Conservation (phyloP, 2,797 vertebrate species). For the Chaetophractus vellerosus region DNA sequence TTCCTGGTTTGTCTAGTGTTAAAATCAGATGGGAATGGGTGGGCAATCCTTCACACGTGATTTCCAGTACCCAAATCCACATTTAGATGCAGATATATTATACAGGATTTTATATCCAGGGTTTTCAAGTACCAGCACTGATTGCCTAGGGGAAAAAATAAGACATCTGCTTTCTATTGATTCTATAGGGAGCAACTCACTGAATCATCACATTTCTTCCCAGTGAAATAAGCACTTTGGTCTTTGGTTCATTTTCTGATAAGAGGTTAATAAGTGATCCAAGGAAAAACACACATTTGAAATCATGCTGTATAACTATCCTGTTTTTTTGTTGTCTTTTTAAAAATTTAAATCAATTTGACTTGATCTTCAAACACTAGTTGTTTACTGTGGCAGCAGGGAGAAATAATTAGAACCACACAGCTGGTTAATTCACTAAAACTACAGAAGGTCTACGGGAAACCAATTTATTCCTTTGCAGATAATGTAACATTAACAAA, state of each 20-base stretch:
- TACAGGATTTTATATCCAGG: not conserved
- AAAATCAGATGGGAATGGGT: constrained; percentile 85
- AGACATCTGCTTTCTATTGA: constrained; percentile 89
- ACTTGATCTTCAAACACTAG: constrained; percentile 34
- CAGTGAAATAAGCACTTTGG: constrained; percentile 87
- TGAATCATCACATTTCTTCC: constrained; percentile 88
- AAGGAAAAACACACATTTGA: constrained; percentile 77
- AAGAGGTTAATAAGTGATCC: constrained; percentile 83
- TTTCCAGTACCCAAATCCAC: constrained; percentile 86
- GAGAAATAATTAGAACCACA: constrained; percentile 57
- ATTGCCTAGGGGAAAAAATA: constrained; percentile 72
- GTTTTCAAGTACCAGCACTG: constrained; percentile 82
- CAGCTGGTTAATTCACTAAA: constrained; percentile 23
- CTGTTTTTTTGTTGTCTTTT: constrained; percentile 59
- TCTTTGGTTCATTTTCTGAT: constrained; percentile 85
- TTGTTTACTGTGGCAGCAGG: constrained; percentile 68
- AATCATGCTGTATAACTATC: constrained; percentile 54
- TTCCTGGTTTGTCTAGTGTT: constrained; percentile 65
- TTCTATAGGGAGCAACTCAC: constrained; percentile 79
- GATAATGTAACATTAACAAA: constrained; percentile 66
- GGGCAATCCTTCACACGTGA: constrained; percentile 85
- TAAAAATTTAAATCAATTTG: constrained; percentile 66
- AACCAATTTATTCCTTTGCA: constrained; percentile 17
- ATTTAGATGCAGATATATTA: constrained; percentile 56
- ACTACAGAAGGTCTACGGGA: constrained; percentile 21